A percentile compares a stretch with the other conserved stretches of the same genome.
Evolutionary conservation across 2,797 vertebrate species (phyloP).

Genomic region (Hippoglossus hippoglossus): DNA sequence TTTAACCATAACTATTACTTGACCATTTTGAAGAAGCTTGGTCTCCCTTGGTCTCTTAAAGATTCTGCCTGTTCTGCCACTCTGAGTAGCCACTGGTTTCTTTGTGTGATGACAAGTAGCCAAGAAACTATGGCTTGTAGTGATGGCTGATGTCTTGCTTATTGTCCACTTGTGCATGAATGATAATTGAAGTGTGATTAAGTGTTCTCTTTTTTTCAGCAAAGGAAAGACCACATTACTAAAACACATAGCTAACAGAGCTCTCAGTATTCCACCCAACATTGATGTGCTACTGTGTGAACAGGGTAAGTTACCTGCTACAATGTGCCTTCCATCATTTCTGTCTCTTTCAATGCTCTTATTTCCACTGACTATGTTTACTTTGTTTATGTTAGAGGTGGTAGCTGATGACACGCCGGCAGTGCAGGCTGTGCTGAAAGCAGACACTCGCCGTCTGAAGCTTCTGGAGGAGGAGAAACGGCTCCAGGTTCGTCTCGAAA

Average conservation of each 20-base stretch:
- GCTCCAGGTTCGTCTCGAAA: slow-evolving; percentile 88
- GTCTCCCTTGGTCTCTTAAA: too few relatives aligned
- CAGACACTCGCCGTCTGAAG: slow-evolving; percentile 89
- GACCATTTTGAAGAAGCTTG: too few relatives aligned
- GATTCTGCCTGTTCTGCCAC: too few relatives aligned
- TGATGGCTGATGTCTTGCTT: background rate
- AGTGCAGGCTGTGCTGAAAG: slow-evolving; percentile 92
- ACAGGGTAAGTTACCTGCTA: slow-evolving; percentile 83
- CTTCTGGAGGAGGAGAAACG: slow-evolving; percentile 89
- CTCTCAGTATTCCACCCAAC: slow-evolving; percentile 94
- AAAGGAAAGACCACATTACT: slow-evolving; percentile 96
- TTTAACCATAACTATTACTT: too few relatives aligned
- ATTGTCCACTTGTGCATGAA: background rate
- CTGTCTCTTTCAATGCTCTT: background rate
- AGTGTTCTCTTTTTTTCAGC: slow-evolving; percentile 66
- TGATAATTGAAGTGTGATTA: background rate
- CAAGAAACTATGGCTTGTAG: background rate
- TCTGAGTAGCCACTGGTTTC: background rate
- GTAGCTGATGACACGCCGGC: slow-evolving; percentile 91
- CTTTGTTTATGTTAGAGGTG: slow-evolving; percentile 84
- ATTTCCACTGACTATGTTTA: background rate
- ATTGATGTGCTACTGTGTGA: slow-evolving; percentile 95
- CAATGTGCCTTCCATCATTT: background rate
- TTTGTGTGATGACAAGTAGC: too few relatives aligned
- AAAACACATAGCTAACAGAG: slow-evolving; percentile 94